Evolutionary conservation across 1,140 invertebrate genomes (phyloP).

Genomic region (Heliconius hewitsoni): DNA sequence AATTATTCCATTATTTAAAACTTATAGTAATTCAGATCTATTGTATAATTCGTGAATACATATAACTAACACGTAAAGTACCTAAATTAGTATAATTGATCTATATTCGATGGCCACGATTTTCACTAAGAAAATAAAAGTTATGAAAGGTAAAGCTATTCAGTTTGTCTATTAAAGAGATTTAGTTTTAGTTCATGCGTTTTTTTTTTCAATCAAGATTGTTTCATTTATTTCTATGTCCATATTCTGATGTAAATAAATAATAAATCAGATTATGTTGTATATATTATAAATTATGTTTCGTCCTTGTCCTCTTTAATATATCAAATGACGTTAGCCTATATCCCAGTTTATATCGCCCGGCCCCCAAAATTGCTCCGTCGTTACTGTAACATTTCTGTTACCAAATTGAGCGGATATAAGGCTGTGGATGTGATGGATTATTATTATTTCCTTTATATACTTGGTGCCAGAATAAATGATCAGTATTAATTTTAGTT

Average conservation of each 20-base stretch:
- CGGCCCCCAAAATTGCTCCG: conserved; percentile 32
- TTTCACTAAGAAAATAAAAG: no score
- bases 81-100: no score
- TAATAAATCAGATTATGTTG: neutral
- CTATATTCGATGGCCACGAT: no score
- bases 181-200: neutral
- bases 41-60: no score
- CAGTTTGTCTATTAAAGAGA: no score
- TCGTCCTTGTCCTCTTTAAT: conserved; percentile 12
- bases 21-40: no score
- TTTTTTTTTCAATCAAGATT: neutral
- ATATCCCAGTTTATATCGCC: conserved; percentile 36
- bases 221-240: neutral
- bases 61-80: no score
- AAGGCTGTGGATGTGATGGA: conserved; percentile 33
- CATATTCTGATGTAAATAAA: neutral
- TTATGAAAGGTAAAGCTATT: no score
- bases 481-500: conserved; percentile 9
- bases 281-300: conserved; percentile 15
- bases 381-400: conserved; percentile 37
- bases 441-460: conserved; percentile 34
- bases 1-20: no score
- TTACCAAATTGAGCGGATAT: conserved; percentile 40
- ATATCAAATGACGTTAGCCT: conserved; percentile 30
- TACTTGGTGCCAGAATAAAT: conserved; percentile 26